Base-by-base conservation (phyloP, 2,113 vertebrate species). In the Daboia siamensis region DNA sequence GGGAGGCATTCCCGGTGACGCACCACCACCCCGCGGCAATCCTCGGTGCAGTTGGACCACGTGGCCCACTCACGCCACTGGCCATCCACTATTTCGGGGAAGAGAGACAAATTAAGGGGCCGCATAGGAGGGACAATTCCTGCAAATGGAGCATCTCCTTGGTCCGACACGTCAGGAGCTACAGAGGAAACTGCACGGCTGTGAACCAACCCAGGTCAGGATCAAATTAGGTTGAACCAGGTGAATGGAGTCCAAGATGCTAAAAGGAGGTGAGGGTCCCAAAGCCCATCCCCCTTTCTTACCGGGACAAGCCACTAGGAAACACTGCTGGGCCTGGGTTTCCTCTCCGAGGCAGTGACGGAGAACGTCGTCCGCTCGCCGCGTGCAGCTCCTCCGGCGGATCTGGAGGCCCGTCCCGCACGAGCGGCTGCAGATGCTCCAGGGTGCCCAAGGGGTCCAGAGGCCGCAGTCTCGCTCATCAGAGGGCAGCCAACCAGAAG, bases 371-470 rank as follows among this genome's bases (percentile, higher is more conserved):
- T 97, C 94, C 0, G 52, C 55, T 0, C 55, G 48, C 0, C 91
- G 94, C 39, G 93, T 96, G 89, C 99, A 99, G 23, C 3, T 93
- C 80, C 98, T 98, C 0, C 93, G 87, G 4, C 98, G 95, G 87
- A 24, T 96, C 96, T 97, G 98, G 15, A 91, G 92, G 1, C 98
- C 98, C 0, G 97, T 94, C 15, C 98, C 98, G 20, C 98, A 99
- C 1, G 98, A 97, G 21, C 4, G 94, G 90, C 97, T 98, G 95
- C 99, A 99, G 1, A 94, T 11, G 5, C 96, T 97, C 99, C 99
- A 99, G 0, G 96, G 93, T 4, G 96, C 97, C 98, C 99, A 99
- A 12, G 97, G 84, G 6, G 97, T 96, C 99, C 99, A 99, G 12
- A 90, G 94, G 12, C 97, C 98, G 51, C 98, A 99, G 89, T 87